A percentile compares a stretch with the other conserved stretches of the same genome.
Conservation (phyloP, 2,797 vertebrate species). For the Pelochelys cantorii region DNA sequence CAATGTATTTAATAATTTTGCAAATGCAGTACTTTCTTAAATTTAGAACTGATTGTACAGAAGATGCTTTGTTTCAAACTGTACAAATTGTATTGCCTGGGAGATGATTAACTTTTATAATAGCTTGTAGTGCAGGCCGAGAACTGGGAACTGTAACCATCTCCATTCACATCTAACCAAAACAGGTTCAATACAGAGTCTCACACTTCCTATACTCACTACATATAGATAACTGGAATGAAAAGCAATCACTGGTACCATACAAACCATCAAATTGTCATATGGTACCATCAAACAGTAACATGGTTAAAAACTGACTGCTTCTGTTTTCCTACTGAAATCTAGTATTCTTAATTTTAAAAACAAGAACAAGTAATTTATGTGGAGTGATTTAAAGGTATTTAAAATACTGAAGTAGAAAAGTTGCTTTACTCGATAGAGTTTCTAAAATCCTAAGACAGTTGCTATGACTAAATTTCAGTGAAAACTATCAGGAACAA, state of each 20-base stretch:
- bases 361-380: neutral
- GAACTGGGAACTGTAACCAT: neutral
- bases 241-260: fast-evolving
- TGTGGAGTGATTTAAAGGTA: neutral
- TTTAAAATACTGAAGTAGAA: neutral
- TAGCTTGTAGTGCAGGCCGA: neutral
- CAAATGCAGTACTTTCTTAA: neutral
- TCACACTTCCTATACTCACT: neutral
- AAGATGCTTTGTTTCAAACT: neutral
- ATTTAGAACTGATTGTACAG: neutral
- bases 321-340: conserved; percentile 3
- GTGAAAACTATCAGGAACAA: neutral
- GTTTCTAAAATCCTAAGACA: neutral
- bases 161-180: neutral
- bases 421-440: neutral
- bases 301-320: neutral
- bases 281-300: neutral
- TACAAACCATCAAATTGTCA: neutral
- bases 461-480: neutral
- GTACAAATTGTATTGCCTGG: neutral
- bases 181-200: neutral
- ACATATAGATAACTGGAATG: neutral
- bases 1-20: neutral
- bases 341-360: neutral
- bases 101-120: neutral